Percentiles rank a stretch among this genome's conserved stretches.
These are phyloP conservation scores for Eristalinus aeneus DNA, from an alignment of 2,888 invertebrate species.

Conservation along the genomic window DNA sequence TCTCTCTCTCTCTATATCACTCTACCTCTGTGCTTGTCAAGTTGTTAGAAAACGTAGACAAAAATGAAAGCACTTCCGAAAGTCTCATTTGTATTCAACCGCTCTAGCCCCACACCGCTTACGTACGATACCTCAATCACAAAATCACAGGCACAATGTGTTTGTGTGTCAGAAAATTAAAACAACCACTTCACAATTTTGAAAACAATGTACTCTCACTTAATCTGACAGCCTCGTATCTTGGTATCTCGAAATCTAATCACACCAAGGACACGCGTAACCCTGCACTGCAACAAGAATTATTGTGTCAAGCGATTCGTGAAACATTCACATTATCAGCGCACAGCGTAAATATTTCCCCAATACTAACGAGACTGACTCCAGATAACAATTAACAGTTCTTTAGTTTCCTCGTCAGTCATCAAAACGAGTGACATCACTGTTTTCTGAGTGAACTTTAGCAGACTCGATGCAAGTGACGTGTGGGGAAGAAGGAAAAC, in stretches of 20 bases:
- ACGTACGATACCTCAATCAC: too few relatives aligned
- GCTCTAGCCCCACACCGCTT: too few relatives aligned
- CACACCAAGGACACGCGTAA: neutral
- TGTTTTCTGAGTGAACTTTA: neutral
- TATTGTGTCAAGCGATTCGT: neutral
- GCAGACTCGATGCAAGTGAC: neutral
- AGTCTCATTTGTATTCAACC: too few relatives aligned
- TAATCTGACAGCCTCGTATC: neutral
- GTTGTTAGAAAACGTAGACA: too few relatives aligned
- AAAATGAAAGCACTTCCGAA: too few relatives aligned
- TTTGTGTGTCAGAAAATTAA: too few relatives aligned
- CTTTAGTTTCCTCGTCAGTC: neutral
- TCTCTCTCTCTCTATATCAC: too few relatives aligned
- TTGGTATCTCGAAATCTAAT: neutral
- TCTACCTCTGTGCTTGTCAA: too few relatives aligned
- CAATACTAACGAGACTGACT: too few relatives aligned
- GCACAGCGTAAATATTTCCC: neutral
- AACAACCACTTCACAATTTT: neutral
- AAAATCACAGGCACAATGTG: too few relatives aligned
- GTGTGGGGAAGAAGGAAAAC: neutral
- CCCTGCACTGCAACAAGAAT: neutral
- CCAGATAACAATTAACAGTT: neutral
- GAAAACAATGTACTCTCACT: neutral
- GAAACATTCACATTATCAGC: neutral
- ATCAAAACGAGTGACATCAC: neutral